Evolutionary conservation across 2,888 invertebrate genomes (phyloP), one percentile per base, ranked within the genome.

Genomic region (Drosophila pseudotalamancana): DNA sequence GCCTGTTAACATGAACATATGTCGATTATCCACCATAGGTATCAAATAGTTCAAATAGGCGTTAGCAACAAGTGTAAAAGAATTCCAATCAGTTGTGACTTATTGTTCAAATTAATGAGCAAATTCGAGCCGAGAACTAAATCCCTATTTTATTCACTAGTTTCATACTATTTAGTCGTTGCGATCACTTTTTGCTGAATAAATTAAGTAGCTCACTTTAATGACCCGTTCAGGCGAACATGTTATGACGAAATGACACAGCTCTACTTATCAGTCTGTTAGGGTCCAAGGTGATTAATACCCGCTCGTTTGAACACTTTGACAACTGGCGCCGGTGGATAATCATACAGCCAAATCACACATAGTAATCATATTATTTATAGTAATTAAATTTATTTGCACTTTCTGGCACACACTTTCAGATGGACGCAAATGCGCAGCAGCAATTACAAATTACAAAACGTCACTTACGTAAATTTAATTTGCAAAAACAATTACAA

Each of bases 381-480:
- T 12, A 45, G 4, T 19, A 19, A n/a, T 11, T 14, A 27, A 27
- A 11, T 6, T 6, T 18, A 5, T 23, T 18, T 54, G 53, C 34
- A 35, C 43, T 34, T 40, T 48, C 23, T 25, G 11, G 37, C 25
- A 50, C 21, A 49, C 55, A 48, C 72, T 54, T 40, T 53, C 37
- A 14, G 12, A 25, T 25, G 11, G 23, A 29, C 19, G 32, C 59
- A 46, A 68, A 31, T 62, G 62, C 69, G 57, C 63, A 57, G 37
- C 63, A 57, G 35, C 40, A 21, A 50, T 40, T 51, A 45, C 27
- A 42, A 57, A 50, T 40, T 40, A 16, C 14, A 11, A 18, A 37
- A 37, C 62, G 45, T 46, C 35, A 46, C 31, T 71, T 71, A 71
- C 73, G 70, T 72, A 72, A 72, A 72, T 43, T 42, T 29, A n/a